Base-by-base conservation (phyloP, 2,797 vertebrate species). In the Cercopithecus hamlyni region DNA sequence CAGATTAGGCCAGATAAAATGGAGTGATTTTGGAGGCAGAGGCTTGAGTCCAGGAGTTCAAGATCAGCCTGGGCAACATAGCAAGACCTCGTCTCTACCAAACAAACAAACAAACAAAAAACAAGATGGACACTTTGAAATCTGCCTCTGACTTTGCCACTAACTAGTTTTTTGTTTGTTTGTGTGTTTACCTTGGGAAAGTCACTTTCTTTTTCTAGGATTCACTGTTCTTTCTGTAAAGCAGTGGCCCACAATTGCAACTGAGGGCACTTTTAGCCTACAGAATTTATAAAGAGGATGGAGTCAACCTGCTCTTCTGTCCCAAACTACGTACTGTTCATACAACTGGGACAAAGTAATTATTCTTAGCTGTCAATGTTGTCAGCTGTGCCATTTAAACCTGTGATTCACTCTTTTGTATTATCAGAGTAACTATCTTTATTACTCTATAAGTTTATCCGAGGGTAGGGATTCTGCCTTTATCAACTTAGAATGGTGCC, bases 401-500 rank as follows among this genome's bases (percentile, higher is more conserved):
- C 24, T 48, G 1, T 1, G 33, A 45, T 7, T 41, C 4, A 58
- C 14, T 73, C 14, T 39, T 12, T 67, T 64, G 7, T 55, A 2
- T 77, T 88, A 27, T 88, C 75, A 26, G 86, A 58, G 13, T 87
- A 39, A 41, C 61, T 48, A 0, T 87, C 58, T 67, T 22, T 4
- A 33, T 94, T 45, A 39, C 27, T n/a, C 13, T 13, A 0, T 33
- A 52, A 5, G 24, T 73, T 90, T 94, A 33, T 91, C 26, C 43
- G 43, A 95, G 45, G 26, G 6, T 48, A 75, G 57, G 26, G 15
- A 57, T 81, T 41, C 39, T 61, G 12, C 72, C n/a, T 48, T 95
- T 41, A 73, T 90, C 39, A 94, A 26, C 15, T 94, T 90, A 24
- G 72, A 86, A 58, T 61, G 58, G 17, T 90, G 39, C 22, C 4